Evolutionary conservation across 2,113 vertebrate genomes (phyloP).

Genomic region (Eudyptes chrysolophus): DNA sequence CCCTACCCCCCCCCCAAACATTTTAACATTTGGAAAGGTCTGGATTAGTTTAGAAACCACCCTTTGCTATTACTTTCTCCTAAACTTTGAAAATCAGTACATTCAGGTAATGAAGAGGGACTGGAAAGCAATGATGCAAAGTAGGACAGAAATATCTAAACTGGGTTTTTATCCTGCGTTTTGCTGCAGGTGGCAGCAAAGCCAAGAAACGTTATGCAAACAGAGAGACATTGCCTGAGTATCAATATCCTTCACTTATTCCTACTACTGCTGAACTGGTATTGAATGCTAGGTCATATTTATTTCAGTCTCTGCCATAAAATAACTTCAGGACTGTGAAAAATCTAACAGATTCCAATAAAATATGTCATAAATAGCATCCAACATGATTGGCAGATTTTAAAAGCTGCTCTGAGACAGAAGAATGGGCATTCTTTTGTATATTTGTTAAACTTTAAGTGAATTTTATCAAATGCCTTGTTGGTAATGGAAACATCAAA

Average conservation of each 20-base stretch:
- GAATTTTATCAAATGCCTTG: neutral
- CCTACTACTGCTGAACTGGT: neutral
- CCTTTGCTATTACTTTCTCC: neutral
- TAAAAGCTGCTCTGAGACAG: neutral
- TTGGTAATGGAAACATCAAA: neutral
- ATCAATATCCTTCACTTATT: neutral
- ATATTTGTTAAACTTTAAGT: neutral
- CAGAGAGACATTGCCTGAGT: neutral
- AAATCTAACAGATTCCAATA: neutral
- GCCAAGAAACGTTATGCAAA: constrained; percentile 11
- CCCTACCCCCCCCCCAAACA: neutral
- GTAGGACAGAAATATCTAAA: neutral
- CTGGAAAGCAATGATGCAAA: neutral
- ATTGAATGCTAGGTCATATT: neutral
- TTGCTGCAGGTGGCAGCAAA: constrained; percentile 63
- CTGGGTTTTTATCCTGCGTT: neutral
- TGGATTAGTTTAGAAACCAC: neutral
- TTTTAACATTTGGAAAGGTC: neutral
- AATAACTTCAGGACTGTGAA: neutral
- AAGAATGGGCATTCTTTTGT: neutral
- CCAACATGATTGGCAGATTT: neutral
- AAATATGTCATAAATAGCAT: neutral
- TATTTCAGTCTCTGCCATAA: neutral
- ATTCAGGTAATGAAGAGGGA: neutral
- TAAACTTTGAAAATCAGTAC: neutral